Conservation (phyloP, 2,113 vertebrate genomes). For the Thamnophis sirtalis region DNA sequence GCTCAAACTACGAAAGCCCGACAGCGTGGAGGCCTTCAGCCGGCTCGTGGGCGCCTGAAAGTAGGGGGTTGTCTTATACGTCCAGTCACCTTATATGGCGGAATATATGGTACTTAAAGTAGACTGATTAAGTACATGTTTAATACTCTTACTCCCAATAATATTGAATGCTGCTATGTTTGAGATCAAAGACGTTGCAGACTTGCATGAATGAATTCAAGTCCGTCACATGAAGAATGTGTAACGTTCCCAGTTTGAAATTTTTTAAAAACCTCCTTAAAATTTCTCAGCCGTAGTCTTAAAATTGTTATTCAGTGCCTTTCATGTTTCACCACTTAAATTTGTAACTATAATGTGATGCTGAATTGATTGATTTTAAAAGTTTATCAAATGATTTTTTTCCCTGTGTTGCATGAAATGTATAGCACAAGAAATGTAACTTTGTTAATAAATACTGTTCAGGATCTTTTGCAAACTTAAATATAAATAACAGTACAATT, state of each 20-base stretch:
- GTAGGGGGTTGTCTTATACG: too few species aligned
- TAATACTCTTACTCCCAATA: slow-evolving; percentile 35
- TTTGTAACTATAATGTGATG: slow-evolving; percentile 55
- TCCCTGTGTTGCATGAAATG: slow-evolving; percentile 36
- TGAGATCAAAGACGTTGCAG: slow-evolving; percentile 38
- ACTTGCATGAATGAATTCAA: slow-evolving; percentile 33
- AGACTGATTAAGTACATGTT: slow-evolving; percentile 3
- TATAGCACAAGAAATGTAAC: slow-evolving; percentile 46
- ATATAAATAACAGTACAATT: slow-evolving; percentile 32
- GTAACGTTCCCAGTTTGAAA: slow-evolving; percentile 43
- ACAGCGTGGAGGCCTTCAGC: too few species aligned
- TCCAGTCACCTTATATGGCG: too few species aligned
- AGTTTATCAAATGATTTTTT: slow-evolving; percentile 47
- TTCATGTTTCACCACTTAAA: slow-evolving; percentile 44
- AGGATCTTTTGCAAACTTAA: slow-evolving; percentile 53
- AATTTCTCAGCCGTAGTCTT: slow-evolving; percentile 43
- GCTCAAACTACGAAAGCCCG: too few species aligned
- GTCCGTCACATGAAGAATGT: slow-evolving; percentile 25
- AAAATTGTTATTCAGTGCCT: slow-evolving; percentile 62
- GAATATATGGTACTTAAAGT: background rate
- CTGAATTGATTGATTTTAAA: slow-evolving; percentile 52
- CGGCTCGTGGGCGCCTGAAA: too few species aligned
- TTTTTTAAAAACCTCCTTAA: slow-evolving; percentile 52
- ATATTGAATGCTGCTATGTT: slow-evolving; percentile 44
- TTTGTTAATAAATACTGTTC: slow-evolving; percentile 50